Percentiles rank a stretch among this genome's conserved stretches.
Conservation (phyloP, 1,140 invertebrate species). For the Hypothenemus hampei region DNA sequence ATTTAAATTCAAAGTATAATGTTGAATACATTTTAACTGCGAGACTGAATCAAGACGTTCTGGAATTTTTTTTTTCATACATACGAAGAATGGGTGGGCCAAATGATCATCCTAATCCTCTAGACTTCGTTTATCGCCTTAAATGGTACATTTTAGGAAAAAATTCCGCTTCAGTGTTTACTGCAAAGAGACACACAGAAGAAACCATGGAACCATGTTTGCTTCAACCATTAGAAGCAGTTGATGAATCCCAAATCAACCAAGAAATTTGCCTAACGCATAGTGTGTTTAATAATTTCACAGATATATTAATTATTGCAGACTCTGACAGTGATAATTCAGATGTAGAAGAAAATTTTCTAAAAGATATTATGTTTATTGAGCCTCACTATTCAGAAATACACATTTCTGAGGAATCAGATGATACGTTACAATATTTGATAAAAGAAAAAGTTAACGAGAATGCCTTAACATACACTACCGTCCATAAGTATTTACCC, state of each 20-base stretch:
- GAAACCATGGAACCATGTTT: constrained; percentile 10
- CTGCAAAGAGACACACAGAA: constrained; percentile 21
- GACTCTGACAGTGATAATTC: neutral
- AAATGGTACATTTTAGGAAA: constrained; percentile 30
- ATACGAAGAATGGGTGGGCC: constrained; percentile 29
- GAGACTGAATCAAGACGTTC: too few relatives aligned
- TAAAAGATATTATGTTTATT: neutral
- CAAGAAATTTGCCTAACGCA: neutral
- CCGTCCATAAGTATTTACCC: too few relatives aligned
- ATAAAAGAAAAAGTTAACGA: neutral
- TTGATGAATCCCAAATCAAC: neutral
- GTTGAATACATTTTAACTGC: too few relatives aligned
- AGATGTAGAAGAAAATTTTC: neutral
- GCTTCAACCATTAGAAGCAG: neutral
- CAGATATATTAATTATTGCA: neutral
- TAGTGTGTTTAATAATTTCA: neutral
- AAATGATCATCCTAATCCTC: constrained; percentile 29
- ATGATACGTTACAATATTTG: neutral
- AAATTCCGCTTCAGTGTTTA: constrained; percentile 19
- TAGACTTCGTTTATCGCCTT: constrained; percentile 25
- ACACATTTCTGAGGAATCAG: neutral
- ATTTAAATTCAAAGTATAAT: constrained; percentile 18
- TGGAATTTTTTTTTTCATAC: constrained; percentile 33
- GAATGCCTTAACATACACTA: neutral
- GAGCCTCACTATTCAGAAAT: neutral